phyloP scores from a whole-genome alignment of 2,113 vertebrate genomes.

The Mormoops blainvillei region DNA sequence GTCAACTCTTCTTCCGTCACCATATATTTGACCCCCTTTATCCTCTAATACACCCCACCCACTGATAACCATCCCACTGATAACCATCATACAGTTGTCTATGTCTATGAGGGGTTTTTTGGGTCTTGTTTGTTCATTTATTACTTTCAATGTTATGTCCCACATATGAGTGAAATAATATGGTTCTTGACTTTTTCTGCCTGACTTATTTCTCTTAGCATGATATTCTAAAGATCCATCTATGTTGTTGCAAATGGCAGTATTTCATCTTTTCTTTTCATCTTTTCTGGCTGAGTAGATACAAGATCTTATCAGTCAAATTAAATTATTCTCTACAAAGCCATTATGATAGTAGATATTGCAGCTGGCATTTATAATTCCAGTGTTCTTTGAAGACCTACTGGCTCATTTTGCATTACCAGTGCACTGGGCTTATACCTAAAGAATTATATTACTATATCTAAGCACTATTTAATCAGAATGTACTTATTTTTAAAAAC shows the following conservation, averaged over 20 bases:
- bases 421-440: background rate
- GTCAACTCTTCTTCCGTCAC: background rate
- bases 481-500: background rate
- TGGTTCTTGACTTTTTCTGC: background rate
- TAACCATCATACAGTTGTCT: background rate
- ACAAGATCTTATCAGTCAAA: background rate
- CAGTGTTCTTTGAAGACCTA: background rate
- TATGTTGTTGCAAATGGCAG: background rate
- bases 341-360: background rate
- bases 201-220: background rate
- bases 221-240: background rate
- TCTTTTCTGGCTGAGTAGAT: background rate
- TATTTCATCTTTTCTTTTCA: background rate
- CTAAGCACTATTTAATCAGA: background rate
- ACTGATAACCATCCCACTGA: no score
- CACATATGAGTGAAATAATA: background rate
- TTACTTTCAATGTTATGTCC: background rate
- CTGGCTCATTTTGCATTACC: background rate
- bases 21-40: background rate
- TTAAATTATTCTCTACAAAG: conserved; percentile 2
- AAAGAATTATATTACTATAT: background rate
- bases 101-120: background rate
- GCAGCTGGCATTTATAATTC: background rate
- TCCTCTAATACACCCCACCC: background rate
- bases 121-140: background rate